phyloP scores from a whole-genome alignment of 2,888 invertebrate species.

The Cantharis rufa region DNA sequence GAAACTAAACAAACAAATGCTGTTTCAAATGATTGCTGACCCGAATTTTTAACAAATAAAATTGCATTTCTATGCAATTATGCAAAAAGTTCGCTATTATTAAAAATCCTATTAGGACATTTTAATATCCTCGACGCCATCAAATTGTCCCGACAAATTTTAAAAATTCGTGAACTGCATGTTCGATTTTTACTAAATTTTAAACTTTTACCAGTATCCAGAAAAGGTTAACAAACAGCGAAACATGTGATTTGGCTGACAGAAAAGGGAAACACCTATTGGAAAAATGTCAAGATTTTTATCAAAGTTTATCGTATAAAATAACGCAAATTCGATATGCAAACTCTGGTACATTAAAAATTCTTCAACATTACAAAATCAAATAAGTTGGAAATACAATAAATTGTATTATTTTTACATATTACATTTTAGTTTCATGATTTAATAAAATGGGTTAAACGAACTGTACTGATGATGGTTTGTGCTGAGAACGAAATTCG shows the following conservation, averaged over 20 bases:
- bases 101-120: not conserved
- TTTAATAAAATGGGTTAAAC: not conserved
- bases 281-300: not conserved
- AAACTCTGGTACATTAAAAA: not conserved
- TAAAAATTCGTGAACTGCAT: not conserved
- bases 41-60: not conserved
- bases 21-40: not conserved
- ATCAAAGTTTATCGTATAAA: not conserved
- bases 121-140: not conserved
- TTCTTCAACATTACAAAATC: not conserved
- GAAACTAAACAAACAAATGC: not conserved
- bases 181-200: not conserved
- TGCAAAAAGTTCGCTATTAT: too few species aligned
- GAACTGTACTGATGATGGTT: not conserved
- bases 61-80: not conserved
- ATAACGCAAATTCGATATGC: not conserved
- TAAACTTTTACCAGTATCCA: not conserved
- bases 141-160: not conserved
- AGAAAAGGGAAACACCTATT: not conserved
- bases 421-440: not conserved
- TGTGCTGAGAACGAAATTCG: not conserved
- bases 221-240: not conserved
- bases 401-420: not conserved
- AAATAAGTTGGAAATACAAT: not conserved
- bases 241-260: not conserved